Conservation (phyloP, 1,140 invertebrate genomes). For the Microplitis demolitor region DNA sequence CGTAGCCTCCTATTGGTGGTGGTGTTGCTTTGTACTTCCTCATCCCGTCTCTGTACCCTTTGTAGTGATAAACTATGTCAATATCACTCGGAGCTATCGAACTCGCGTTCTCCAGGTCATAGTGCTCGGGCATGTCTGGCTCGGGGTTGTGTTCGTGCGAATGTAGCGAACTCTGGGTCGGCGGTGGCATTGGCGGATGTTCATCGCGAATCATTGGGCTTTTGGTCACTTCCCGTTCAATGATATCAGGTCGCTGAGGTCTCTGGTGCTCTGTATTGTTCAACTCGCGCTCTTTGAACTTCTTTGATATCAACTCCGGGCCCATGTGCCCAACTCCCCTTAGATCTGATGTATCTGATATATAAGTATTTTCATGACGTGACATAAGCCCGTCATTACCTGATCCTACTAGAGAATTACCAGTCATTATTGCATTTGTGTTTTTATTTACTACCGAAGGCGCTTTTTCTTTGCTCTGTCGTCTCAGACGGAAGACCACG, state of each 20-base stretch:
- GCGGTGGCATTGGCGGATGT: conserved; percentile 72
- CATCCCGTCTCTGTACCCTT: conserved; percentile 86
- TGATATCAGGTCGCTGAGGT: conserved; percentile 88
- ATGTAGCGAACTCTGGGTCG: conserved; percentile 67
- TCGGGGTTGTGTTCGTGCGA: conserved; percentile 70
- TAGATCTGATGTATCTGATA: conserved; percentile 53
- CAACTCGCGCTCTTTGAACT: conserved; percentile 85
- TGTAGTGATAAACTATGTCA: conserved; percentile 96
- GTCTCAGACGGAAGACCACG: conserved; percentile 83
- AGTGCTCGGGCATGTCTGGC: conserved; percentile 90
- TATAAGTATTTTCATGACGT: conserved; percentile 58
- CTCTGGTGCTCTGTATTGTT: conserved; percentile 66
- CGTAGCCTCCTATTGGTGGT: conserved; percentile 71
- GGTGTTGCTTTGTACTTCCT: conserved; percentile 85
- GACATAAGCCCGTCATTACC: conserved; percentile 52
- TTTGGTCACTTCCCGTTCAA: conserved; percentile 86
- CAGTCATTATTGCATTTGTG: conserved; percentile 53
- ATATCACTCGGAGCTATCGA: conserved; percentile 97
- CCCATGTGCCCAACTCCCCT: conserved; percentile 73
- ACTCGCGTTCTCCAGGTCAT: conserved; percentile 95
- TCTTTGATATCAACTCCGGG: conserved; percentile 82
- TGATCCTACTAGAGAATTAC: conserved; percentile 44
- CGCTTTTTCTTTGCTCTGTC: conserved; percentile 81
- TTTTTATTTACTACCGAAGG: conserved; percentile 51
- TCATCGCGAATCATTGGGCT: conserved; percentile 78